A percentile compares a stretch with the other conserved stretches of the same genome.
phyloP scores from a whole-genome alignment of 2,797 vertebrate species.

The Simalia tracyae region DNA sequence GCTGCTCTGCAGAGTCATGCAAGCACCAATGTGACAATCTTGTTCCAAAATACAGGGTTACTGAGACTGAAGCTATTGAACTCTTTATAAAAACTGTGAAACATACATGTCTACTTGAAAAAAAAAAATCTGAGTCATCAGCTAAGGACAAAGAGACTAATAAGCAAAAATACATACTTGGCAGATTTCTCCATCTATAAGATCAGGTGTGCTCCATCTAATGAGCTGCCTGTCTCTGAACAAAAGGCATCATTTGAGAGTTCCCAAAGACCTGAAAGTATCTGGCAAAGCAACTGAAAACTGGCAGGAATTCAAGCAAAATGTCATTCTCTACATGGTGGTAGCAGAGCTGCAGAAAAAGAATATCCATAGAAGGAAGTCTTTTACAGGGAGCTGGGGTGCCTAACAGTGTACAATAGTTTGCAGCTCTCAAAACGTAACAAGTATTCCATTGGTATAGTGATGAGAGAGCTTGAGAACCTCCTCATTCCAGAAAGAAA shows the following conservation, averaged over 20 bases:
- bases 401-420: not conserved
- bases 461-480: not conserved
- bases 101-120: no score
- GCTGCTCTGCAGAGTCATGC: no score
- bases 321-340: not conserved
- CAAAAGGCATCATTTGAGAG: not conserved
- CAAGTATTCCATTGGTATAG: not conserved
- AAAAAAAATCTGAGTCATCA: not conserved
- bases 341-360: not conserved
- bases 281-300: not conserved
- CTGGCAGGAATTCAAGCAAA: not conserved
- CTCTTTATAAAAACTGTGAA: not conserved
- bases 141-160: not conserved
- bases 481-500: constrained; percentile 1
- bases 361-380: not conserved
- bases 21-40: not conserved
- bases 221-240: not conserved
- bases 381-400: not conserved
- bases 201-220: not conserved
- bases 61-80: not conserved
- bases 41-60: not conserved
- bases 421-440: not conserved
- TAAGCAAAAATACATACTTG: not conserved
- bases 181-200: not conserved
- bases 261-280: not conserved